phyloP scores from a whole-genome alignment of 2,888 invertebrate species.

The Anaspis maculata region DNA sequence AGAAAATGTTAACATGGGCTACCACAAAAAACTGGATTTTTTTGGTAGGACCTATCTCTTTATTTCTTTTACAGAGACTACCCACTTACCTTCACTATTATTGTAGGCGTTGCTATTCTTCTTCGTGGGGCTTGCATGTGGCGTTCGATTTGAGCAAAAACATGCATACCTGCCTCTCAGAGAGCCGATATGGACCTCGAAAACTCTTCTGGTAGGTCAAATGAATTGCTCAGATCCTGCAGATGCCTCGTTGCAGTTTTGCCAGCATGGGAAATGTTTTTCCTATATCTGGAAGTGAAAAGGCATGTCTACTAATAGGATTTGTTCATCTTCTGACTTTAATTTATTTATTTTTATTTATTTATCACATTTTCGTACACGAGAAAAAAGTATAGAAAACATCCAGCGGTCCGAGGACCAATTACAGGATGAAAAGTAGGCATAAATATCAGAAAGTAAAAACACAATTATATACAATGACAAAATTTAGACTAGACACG shows the following conservation, averaged over 20 bases:
- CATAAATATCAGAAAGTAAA: no score
- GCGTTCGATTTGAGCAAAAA: neutral
- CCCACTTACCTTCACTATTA: neutral
- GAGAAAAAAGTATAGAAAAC: no score
- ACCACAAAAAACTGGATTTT: neutral
- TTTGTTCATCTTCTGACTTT: no score
- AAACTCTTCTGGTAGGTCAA: conserved; percentile 1
- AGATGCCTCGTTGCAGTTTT: conserved; percentile 1
- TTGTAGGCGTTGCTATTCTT: neutral
- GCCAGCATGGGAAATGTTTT: neutral
- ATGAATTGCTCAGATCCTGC: conserved; percentile 1
- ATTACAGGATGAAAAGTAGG: no score
- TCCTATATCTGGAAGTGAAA: neutral
- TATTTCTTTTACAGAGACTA: no score
- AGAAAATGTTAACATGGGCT: neutral
- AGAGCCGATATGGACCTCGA: neutral
- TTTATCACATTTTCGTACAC: no score
- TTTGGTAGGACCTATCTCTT: neutral
- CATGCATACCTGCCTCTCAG: neutral
- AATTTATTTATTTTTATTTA: no score
- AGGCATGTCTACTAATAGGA: no score
- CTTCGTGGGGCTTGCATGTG: neutral
- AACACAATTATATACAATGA: no score
- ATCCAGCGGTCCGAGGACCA: no score
- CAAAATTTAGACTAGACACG: no score